Percentiles rank a stretch among this genome's conserved stretches.
Conservation (phyloP, 2,113 vertebrate genomes). For the Natator depressus region DNA sequence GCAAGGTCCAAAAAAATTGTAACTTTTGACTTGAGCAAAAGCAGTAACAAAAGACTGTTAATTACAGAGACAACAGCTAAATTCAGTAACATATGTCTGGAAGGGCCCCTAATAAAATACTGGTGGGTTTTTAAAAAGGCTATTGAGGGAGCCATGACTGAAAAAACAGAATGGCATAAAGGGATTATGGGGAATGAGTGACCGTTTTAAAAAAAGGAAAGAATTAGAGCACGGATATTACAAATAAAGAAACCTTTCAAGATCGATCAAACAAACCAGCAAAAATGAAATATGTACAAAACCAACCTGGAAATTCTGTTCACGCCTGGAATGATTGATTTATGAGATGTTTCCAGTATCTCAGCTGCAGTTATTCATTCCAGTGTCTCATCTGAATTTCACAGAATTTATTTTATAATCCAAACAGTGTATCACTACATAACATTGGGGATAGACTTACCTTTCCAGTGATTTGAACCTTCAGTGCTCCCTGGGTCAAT, state of each 20-base stretch:
- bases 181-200: constrained; percentile 37
- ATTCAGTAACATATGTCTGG: neutral
- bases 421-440: neutral
- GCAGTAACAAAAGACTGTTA: neutral
- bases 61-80: neutral
- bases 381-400: constrained; percentile 55
- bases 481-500: neutral
- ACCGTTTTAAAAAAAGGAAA: constrained; percentile 50
- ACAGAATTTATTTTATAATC: constrained; percentile 34
- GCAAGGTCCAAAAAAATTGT: neutral
- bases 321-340: constrained; percentile 66
- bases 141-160: neutral
- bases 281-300: constrained; percentile 62
- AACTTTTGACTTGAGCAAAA: rapidly evolving
- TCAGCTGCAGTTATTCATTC: constrained; percentile 20
- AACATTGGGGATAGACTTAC: neutral
- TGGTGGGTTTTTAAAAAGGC: neutral
- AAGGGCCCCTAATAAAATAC: neutral
- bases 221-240: constrained; percentile 35
- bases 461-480: constrained; percentile 1
- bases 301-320: constrained; percentile 55
- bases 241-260: constrained; percentile 45
- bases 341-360: constrained; percentile 38
- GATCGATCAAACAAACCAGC: constrained; percentile 64
- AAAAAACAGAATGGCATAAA: constrained; percentile 47